Base-by-base conservation (phyloP, 2,113 vertebrate genomes). In the Hydropotes inermis region DNA sequence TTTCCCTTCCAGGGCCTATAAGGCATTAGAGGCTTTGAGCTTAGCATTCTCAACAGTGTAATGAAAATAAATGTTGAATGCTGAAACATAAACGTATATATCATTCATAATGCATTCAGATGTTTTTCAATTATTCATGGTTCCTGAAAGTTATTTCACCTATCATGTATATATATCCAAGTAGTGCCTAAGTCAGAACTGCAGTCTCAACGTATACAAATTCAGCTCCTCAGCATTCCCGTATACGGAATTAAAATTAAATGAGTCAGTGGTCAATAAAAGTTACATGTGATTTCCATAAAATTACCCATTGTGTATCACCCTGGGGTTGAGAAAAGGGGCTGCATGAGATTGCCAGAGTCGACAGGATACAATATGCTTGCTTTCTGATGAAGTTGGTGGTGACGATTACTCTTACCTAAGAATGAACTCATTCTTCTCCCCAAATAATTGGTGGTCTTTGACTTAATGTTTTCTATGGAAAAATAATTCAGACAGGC, bases 111-210 rank as follows among this genome's bases (percentile, higher is more conserved):
- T 92, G 89, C 97, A 98, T 97, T 97, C 97, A 96, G 96, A 98
- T 98, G 91, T 70, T 91, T 98, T 86, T 98, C 93, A 98, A 97
- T 98, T 97, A 98, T 97, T 98, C 94, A 98, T 97, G 96, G 96
- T 97, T 97, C 97, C 96, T 94, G 96, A 97, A 97, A 98, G 95
- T 94, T 97, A 95, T 91, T 52, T 96, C 97, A 97, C 97, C 93
- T 94, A 89, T 94, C 91, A 45, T 67, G 95, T 89, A 89, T 74
- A 97, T 93, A 94, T 45, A 97, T 64, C 55, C 95, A 97, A 89
- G 78, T 67, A 91, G 74, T 81, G 89, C 96, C 97, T 97, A 87
- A 96, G 93, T 96, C 92, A 93, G 94, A 97, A 97, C 82, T 93
- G 97, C 78, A 94, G 95, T 78, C 93, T 67, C 88, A 4, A 52